phyloP scores from a whole-genome alignment of 2,797 vertebrate species.

The Cottoperca gobio region DNA sequence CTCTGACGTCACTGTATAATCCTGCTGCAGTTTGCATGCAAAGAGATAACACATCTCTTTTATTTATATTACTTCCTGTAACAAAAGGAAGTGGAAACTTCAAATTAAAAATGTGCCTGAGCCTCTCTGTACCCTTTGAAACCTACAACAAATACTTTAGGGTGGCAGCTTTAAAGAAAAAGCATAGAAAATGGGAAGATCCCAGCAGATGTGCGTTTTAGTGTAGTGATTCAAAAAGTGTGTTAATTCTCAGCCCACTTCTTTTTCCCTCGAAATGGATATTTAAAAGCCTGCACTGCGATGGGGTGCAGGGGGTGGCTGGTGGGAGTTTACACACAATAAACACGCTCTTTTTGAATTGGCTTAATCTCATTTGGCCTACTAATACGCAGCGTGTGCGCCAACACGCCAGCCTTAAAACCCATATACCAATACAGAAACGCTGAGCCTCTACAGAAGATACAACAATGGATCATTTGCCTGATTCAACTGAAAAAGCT shows the following conservation, averaged over 20 bases:
- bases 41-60: constrained; percentile 15
- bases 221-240: constrained; percentile 24
- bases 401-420: constrained; percentile 51
- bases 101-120: not conserved
- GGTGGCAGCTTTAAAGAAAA: constrained; percentile 21
- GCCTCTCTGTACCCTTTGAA: not conserved
- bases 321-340: constrained; percentile 65
- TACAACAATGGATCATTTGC: constrained; percentile 27
- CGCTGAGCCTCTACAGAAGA: constrained; percentile 23
- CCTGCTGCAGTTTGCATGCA: constrained; percentile 9
- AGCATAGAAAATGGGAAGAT: not conserved
- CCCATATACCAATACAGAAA: constrained; percentile 15
- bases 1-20: constrained; percentile 48
- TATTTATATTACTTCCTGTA: not conserved
- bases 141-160: not conserved
- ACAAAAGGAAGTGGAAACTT: not conserved
- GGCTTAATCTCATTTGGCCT: constrained; percentile 72
- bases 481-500: constrained; percentile 26
- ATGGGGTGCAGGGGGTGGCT: constrained; percentile 35
- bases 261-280: constrained; percentile 31
- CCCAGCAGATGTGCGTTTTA: constrained; percentile 15
- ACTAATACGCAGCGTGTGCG: constrained; percentile 43
- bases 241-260: constrained; percentile 42
- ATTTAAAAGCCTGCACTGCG: constrained; percentile 46
- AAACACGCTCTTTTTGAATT: constrained; percentile 60